phyloP scores from a whole-genome alignment of 2,888 invertebrate genomes.

The Liposcelis brunnea region DNA sequence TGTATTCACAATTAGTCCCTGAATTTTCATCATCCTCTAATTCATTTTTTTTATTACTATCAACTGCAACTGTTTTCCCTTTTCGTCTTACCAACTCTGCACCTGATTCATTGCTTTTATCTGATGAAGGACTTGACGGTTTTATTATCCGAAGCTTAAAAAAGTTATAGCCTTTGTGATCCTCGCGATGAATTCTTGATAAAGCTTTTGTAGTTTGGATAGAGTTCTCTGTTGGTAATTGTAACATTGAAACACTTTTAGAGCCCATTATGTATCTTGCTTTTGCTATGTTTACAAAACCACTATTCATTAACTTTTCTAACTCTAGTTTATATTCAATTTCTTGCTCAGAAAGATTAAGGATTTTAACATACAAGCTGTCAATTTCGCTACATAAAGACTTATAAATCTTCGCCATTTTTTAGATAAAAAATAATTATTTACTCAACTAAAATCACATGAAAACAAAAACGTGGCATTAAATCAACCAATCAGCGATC shows the following conservation, averaged over 20 bases:
- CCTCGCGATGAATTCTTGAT: no score
- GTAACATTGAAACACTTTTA: slow-evolving; percentile 48
- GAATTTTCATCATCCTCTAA: neutral
- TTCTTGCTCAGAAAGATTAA: slow-evolving; percentile 57
- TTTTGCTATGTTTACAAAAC: slow-evolving; percentile 58
- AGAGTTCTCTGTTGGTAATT: slow-evolving; percentile 47
- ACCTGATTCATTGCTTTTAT: neutral
- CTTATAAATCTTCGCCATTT: slow-evolving; percentile 17
- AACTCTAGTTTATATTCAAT: slow-evolving; percentile 47
- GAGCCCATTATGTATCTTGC: slow-evolving; percentile 63
- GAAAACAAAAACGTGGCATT: no score
- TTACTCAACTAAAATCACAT: no score
- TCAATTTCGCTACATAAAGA: slow-evolving; percentile 44
- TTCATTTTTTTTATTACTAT: slow-evolving; percentile 1
- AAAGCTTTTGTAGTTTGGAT: slow-evolving; percentile 30
- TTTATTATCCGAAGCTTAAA: neutral
- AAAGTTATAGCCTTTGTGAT: neutral
- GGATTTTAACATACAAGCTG: slow-evolving; percentile 42
- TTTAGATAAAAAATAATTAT: no score
- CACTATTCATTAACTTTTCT: slow-evolving; percentile 48
- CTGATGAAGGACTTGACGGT: neutral
- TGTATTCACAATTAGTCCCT: no score
- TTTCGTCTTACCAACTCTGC: no score
- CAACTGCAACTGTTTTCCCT: neutral
- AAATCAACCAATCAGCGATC: no score